Conservation (phyloP, 2,888 invertebrate genomes). For the Drosophila gaucha region DNA sequence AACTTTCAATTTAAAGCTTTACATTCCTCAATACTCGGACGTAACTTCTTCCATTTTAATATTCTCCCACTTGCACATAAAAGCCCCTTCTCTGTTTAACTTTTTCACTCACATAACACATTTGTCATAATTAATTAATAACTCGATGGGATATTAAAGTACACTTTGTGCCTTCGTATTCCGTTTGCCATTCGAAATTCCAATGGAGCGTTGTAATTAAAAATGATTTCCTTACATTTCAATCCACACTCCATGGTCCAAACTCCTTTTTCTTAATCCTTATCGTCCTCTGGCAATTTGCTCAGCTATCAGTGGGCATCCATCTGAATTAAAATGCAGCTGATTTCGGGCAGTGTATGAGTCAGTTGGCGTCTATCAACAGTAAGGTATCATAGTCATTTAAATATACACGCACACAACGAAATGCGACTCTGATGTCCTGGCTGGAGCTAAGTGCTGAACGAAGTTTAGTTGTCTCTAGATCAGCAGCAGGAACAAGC, state of each 20-base stretch:
- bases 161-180: constrained; percentile 11
- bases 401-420: constrained; percentile 56
- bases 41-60: neutral
- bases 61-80: too few species aligned
- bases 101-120: neutral
- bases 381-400: constrained; percentile 64
- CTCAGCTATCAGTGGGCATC: constrained; percentile 6
- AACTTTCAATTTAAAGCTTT: neutral
- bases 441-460: constrained; percentile 26
- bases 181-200: constrained; percentile 20
- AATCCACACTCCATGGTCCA: neutral
- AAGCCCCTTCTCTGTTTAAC: too few species aligned
- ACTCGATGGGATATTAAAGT: constrained; percentile 14
- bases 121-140: constrained; percentile 31
- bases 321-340: constrained; percentile 1
- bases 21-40: neutral
- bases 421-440: constrained; percentile 20
- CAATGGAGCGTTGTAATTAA: constrained; percentile 38
- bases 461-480: constrained; percentile 48
- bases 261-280: neutral
- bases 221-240: constrained; percentile 23
- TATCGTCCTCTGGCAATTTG: constrained; percentile 9
- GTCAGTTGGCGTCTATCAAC: constrained; percentile 54
- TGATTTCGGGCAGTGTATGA: constrained; percentile 50
- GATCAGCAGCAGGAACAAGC: constrained; percentile 23